These are phyloP conservation scores for Xiphophorus birchmanni DNA, from an alignment of 2,797 vertebrate genomes.

Conservation along the genomic window DNA sequence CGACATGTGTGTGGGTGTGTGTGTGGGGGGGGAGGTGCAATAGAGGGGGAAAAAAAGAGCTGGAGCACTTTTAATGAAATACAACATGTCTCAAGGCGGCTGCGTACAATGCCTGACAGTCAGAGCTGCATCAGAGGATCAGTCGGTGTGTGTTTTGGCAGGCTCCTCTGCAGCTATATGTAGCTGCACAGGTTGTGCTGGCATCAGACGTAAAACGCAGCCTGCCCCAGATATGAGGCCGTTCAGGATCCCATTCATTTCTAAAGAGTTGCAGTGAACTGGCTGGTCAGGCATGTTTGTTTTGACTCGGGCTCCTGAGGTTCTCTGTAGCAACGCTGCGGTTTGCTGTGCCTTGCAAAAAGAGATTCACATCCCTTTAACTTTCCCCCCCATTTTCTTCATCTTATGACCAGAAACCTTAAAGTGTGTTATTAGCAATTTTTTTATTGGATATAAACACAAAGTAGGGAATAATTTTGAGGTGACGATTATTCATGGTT, in stretches of 20 bases:
- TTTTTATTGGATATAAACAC: not conserved
- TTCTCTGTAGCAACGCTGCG: constrained; percentile 12
- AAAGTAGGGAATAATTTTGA: not conserved
- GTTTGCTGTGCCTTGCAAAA: constrained; percentile 10
- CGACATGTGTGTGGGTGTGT: constrained; percentile 51
- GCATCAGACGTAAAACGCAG: constrained; percentile 37
- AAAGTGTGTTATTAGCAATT: not conserved
- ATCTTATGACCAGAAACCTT: not conserved
- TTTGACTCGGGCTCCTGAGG: constrained; percentile 6
- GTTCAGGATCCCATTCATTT: constrained; percentile 32
- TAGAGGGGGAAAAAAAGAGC: not conserved
- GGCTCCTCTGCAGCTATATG: constrained; percentile 42
- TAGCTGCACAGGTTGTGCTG: constrained; percentile 38
- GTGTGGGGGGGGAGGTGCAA: constrained; percentile 16
- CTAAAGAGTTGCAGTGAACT: constrained; percentile 41
- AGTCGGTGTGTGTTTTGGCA: constrained; percentile 52
- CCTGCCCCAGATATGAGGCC: constrained; percentile 47
- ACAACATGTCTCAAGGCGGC: constrained; percentile 41
- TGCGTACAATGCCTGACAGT: constrained; percentile 58
- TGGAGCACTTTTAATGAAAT: constrained; percentile 52
- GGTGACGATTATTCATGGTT: not conserved
- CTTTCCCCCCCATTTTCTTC: no score
- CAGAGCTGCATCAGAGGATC: constrained; percentile 54
- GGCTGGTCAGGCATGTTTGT: constrained; percentile 33
- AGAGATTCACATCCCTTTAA: not conserved